Evolutionary conservation across 2,888 invertebrate genomes (phyloP).

Genomic region (Dorcus parallelipipedus): DNA sequence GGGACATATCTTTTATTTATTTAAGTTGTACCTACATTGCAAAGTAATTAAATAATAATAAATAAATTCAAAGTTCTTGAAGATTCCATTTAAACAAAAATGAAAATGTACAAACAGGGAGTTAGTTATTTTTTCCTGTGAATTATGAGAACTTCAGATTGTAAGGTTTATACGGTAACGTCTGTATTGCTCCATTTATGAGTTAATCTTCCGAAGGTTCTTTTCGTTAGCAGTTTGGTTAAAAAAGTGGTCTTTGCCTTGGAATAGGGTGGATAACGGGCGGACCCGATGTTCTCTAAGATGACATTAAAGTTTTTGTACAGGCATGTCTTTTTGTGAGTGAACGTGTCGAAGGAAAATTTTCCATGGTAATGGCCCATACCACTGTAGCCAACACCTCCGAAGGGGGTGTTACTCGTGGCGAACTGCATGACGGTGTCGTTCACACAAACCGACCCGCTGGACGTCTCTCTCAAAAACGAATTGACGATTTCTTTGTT

Average conservation of each 20-base stretch:
- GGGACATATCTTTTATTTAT: too few species aligned
- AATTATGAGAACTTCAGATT: too few species aligned
- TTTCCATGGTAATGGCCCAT: conserved; percentile 94
- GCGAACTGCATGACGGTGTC: conserved; percentile 80
- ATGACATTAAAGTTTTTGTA: conserved; percentile 67
- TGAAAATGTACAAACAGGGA: too few species aligned
- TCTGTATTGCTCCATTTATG: too few species aligned
- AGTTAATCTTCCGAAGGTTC: conserved; percentile 47
- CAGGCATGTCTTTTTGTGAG: conserved; percentile 82
- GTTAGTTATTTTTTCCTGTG: too few species aligned
- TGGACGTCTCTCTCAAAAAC: conserved; percentile 68
- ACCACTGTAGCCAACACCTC: conserved; percentile 93
- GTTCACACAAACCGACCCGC: conserved; percentile 80
- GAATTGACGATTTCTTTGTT: conserved; percentile 57
- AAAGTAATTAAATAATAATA: too few species aligned
- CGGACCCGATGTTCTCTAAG: conserved; percentile 66
- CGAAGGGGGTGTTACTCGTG: conserved; percentile 76
- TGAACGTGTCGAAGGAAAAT: conserved; percentile 86
- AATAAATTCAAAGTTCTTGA: too few species aligned
- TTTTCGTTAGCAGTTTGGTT: conserved; percentile 61
- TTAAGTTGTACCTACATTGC: too few species aligned
- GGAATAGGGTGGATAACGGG: conserved; percentile 82
- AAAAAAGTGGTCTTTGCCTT: conserved; percentile 68
- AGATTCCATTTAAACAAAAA: too few species aligned
- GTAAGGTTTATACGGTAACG: too few species aligned